Base-by-base conservation (phyloP, 2,113 vertebrate genomes). In the Pelecanoides urinatrix region DNA sequence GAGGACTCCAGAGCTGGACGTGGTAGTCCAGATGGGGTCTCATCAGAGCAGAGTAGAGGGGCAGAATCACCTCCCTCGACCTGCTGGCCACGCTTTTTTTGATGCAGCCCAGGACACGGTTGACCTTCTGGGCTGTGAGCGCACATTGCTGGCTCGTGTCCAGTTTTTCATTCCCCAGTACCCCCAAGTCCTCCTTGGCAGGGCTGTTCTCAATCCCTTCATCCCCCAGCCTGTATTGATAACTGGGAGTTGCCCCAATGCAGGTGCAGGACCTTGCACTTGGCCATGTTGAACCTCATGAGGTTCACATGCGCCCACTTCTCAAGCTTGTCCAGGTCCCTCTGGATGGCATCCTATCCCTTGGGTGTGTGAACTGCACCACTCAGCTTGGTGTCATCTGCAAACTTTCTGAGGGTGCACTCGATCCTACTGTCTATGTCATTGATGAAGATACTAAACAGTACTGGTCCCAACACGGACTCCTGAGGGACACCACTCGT, bases 161-260 rank as follows among this genome's bases (percentile, higher is more conserved):
- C 17, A 18, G 44, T 17, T 45, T 45, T 45, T 45, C 44, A 45
- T 45, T 4, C 44, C 7, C 44, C 44, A 45, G 44, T 45, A 45
- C 44, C 44, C 44, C 44, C 16, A 18, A 45, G 44, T 45, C 17
- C 44, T 45, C 16, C 44, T 45, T 16, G 44, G 16, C 44, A 45
- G 44, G 44, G 17, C 44, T 45, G 16, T 7, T 45, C 16, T 18
- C 44, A 45, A 45, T 45, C 44, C 44, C 17, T 45, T 45, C 44
- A 45, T 13, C 7, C 10, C 15, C 16, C 20, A 42, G 29, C 4
- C 20, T 26, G 11, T 52, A 21, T 11, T 80, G 11, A 5, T 34
- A n/a, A n/a, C 5, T 2, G 1, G 10, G 4, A 6, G 0, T 38
- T 77, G 21, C 25, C 32, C n/a, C 0, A 0, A 16, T 2, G 8